Evolutionary conservation across 2,797 vertebrate genomes (phyloP).

Genomic region (Helicolenus hilgendorfi): DNA sequence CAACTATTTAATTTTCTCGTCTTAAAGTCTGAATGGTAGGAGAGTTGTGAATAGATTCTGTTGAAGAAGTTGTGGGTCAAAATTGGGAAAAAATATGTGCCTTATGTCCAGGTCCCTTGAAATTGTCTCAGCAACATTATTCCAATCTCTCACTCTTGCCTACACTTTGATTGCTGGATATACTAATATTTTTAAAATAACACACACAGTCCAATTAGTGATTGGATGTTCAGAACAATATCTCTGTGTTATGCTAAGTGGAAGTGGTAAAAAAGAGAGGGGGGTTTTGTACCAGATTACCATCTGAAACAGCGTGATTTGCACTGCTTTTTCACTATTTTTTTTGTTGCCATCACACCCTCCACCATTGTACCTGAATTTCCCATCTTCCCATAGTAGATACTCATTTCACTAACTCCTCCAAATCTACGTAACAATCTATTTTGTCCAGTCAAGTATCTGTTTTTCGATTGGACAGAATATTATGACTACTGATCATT

Average conservation of each 20-base stretch:
- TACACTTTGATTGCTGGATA: constrained; percentile 56
- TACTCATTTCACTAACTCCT: constrained; percentile 39
- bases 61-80: constrained; percentile 36
- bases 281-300: constrained; percentile 26
- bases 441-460: constrained; percentile 44
- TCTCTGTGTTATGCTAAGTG: constrained; percentile 31
- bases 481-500: constrained; percentile 78
- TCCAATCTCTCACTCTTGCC: constrained; percentile 43
- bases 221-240: constrained; percentile 34
- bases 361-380: constrained; percentile 23
- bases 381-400: background rate
- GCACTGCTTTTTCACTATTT: constrained; percentile 66
- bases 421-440: constrained; percentile 3
- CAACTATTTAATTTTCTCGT: constrained; percentile 11
- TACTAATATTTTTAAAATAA: constrained; percentile 50
- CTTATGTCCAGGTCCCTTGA: constrained; percentile 79
- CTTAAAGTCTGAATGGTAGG: constrained; percentile 23
- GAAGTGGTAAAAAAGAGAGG: constrained; percentile 9
- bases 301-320: constrained; percentile 63
- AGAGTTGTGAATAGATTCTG: constrained; percentile 42
- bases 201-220: constrained; percentile 20
- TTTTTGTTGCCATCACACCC: constrained; percentile 38
- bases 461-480: constrained; percentile 55
- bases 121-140: constrained; percentile 45
- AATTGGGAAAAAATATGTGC: constrained; percentile 78